These are phyloP conservation scores for Siphlonurus alternatus DNA, from an alignment of 2,888 invertebrate species.

Conservation along the genomic window DNA sequence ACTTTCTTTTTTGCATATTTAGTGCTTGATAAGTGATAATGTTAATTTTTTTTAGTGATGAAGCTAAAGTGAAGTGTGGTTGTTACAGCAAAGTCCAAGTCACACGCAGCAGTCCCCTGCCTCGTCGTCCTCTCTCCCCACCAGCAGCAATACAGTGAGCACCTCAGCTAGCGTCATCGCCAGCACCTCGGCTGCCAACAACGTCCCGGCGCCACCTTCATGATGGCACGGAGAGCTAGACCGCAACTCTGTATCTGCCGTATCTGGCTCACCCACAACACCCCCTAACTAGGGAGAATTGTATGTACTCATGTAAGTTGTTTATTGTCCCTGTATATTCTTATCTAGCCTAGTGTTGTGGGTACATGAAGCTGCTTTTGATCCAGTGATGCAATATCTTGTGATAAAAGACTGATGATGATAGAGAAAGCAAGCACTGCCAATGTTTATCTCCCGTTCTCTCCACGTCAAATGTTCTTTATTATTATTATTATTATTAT, in stretches of 20 bases:
- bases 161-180: neutral
- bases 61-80: too few species aligned
- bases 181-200: neutral
- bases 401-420: slow-evolving; percentile 1
- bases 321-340: neutral
- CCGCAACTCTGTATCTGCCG: too few species aligned
- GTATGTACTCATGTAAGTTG: too few species aligned
- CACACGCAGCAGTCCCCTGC: neutral
- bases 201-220: neutral
- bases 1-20: neutral
- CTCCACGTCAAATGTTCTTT: too few species aligned
- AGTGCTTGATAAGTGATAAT: too few species aligned
- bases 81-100: slow-evolving; percentile 1
- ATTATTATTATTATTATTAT: too few species aligned
- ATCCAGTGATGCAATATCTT: neutral
- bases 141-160: neutral
- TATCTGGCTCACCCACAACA: too few species aligned
- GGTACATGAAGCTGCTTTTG: neutral
- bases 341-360: neutral
- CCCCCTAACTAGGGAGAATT: too few species aligned
- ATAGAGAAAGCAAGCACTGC: too few species aligned
- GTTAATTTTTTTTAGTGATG: too few species aligned
- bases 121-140: neutral
- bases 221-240: neutral
- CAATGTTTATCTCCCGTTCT: too few species aligned